These are phyloP conservation scores for Alosa alosa DNA, from an alignment of 2,113 vertebrate genomes.

Conservation along the genomic window DNA sequence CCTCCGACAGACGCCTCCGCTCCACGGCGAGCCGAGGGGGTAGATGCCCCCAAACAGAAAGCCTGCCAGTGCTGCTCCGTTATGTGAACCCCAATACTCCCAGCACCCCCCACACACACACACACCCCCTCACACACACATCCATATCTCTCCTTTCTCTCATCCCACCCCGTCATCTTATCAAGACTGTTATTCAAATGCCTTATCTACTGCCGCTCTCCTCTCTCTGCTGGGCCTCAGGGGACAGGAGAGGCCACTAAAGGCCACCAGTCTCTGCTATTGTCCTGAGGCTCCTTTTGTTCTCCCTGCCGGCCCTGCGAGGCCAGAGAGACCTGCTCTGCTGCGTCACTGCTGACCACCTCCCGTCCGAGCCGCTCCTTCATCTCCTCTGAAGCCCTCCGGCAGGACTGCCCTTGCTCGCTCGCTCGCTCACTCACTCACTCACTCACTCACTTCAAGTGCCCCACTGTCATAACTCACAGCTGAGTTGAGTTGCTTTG, in stretches of 20 bases:
- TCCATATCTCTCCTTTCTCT: background rate
- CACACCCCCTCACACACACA: background rate
- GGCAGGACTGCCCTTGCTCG: background rate
- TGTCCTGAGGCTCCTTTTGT: background rate
- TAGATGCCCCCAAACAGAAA: constrained; percentile 57
- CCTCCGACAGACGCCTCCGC: constrained; percentile 11
- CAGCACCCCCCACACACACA: background rate
- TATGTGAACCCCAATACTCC: constrained; percentile 59
- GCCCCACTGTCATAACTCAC: background rate
- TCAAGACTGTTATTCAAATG: background rate
- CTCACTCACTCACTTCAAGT: background rate
- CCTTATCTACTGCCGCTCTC: background rate
- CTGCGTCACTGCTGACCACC: background rate
- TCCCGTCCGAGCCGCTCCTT: background rate
- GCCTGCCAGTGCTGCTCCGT: constrained; percentile 72
- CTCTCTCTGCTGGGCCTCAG: background rate
- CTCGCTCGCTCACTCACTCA: background rate
- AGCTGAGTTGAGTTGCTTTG: background rate
- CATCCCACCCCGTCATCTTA: background rate
- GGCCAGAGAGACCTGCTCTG: background rate
- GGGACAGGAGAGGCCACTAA: background rate
- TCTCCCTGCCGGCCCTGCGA: background rate
- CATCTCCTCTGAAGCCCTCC: background rate
- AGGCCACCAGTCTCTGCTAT: background rate
- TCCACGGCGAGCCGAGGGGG: constrained; percentile 27